Evolutionary conservation across 2,888 invertebrate genomes (phyloP), one percentile per base, ranked within the genome.

Genomic region (Leptopterna dolabrata): DNA sequence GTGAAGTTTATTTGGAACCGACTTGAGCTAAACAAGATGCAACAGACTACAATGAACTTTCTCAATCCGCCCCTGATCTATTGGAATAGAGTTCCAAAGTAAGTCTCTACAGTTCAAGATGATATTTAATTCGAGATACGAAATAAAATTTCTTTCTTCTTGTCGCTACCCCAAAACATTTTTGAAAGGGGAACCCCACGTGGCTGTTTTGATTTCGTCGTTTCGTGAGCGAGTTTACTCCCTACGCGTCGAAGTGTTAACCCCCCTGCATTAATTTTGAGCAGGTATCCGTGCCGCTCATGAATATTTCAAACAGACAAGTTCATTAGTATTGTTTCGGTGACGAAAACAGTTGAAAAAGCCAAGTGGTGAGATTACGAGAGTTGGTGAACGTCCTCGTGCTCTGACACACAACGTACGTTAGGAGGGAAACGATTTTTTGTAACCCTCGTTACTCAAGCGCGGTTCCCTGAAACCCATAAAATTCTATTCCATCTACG

Each of bases 241-340:
- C 24, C 24, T 11, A 63, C 24, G 63, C 63, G 24, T 11, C 63
- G 24, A 19, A 63, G 24, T 63, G 63, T 63, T 41, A 36, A 73
- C 30, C 30, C 55, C n/a, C 51, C 55, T 19, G 81, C 47, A 81
- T 81, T 47, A 47, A 81, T 55, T 81, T 81, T 14, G 36, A 55
- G 30, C 51, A 47, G 81, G 81, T 81, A 81, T 19, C 78, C 6
- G 47, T 7, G 51, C 19, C 13, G 27, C 51, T 81, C 81, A 81
- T 81, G 81, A 81, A 81, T 81, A 81, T 81, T 81, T 81, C 51
- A 55, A 11, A 16, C 30, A 6, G 51, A 30, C 81, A 55, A 51
- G 81, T 81, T 81, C 81, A 30, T 81, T 81, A 81, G 81, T 51
- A 47, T 30, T 36, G 81, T 47, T 30, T 81, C 81, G 55, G 55